phyloP scores from a whole-genome alignment of 2,888 invertebrate species.

The Pseudolycoriella hygida region DNA sequence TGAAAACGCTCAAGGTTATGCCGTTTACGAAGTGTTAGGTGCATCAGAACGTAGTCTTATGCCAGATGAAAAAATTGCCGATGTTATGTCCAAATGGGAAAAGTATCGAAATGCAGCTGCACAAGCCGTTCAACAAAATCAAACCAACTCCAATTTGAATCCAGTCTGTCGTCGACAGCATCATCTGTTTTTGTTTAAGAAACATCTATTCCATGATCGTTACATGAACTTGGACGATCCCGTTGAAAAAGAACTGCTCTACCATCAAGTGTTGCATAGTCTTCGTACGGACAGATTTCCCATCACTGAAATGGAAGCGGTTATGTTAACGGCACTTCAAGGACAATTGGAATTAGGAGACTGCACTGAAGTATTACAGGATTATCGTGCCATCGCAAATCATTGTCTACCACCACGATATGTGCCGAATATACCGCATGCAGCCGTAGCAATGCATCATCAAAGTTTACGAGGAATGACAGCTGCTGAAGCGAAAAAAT shows the following conservation, averaged over 20 bases:
- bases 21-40: slow-evolving; percentile 81
- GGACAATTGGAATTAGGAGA: slow-evolving; percentile 85
- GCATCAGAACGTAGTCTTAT: slow-evolving; percentile 70
- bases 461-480: slow-evolving; percentile 77
- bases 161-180: slow-evolving; percentile 37
- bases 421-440: slow-evolving; percentile 57
- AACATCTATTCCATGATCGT: slow-evolving; percentile 65
- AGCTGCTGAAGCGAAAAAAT: slow-evolving; percentile 73
- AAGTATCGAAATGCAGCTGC: slow-evolving; percentile 58
- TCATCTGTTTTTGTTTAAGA: slow-evolving; percentile 59
- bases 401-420: slow-evolving; percentile 72
- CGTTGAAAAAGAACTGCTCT: slow-evolving; percentile 84
- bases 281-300: slow-evolving; percentile 82
- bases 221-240: slow-evolving; percentile 64
- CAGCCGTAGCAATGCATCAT: slow-evolving; percentile 80
- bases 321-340: slow-evolving; percentile 85
- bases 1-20: slow-evolving; percentile 46
- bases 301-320: slow-evolving; percentile 85
- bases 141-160: slow-evolving; percentile 21
- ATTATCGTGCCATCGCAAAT: slow-evolving; percentile 50
- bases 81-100: slow-evolving; percentile 93
- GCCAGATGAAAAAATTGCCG: slow-evolving; percentile 76
- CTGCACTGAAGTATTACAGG: slow-evolving; percentile 46
- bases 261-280: slow-evolving; percentile 84
- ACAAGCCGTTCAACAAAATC: slow-evolving; percentile 28